Evolutionary conservation across 2,113 vertebrate genomes (phyloP).

Genomic region (Gyps fulvus): DNA sequence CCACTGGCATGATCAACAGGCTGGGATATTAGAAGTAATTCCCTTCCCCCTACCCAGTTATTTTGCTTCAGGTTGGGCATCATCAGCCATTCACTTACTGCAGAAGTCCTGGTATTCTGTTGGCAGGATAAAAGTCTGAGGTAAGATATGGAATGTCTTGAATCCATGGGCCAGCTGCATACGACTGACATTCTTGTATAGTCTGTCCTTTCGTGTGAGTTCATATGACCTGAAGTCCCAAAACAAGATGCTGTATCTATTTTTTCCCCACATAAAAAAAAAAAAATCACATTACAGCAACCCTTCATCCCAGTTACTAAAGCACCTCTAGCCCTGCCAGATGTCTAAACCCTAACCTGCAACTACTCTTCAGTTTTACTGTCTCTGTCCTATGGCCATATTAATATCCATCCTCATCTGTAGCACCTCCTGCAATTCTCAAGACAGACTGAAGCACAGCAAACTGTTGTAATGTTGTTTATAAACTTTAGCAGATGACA

Average conservation of each 20-base stretch:
- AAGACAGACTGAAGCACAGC: neutral
- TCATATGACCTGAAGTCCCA: constrained; percentile 87
- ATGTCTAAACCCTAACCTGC: neutral
- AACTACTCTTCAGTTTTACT: neutral
- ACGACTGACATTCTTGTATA: constrained; percentile 95
- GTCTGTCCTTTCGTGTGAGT: constrained; percentile 93
- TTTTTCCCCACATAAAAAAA: neutral
- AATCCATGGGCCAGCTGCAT: constrained; percentile 93
- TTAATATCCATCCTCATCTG: neutral
- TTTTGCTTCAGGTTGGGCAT: neutral
- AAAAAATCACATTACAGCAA: neutral
- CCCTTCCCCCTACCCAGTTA: neutral
- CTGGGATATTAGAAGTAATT: neutral
- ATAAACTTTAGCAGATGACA: neutral
- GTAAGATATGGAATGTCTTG: constrained; percentile 92
- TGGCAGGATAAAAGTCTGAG: constrained; percentile 92
- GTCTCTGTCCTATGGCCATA: neutral
- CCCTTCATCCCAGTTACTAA: neutral
- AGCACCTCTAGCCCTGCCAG: neutral
- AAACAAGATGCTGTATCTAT: neutral
- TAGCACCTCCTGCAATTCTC: neutral
- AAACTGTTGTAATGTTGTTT: neutral
- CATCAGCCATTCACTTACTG: constrained; percentile 78
- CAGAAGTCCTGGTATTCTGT: constrained; percentile 94
- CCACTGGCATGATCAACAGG: neutral